These are phyloP conservation scores for Solea solea DNA, from an alignment of 2,113 vertebrate genomes.

Conservation along the genomic window DNA sequence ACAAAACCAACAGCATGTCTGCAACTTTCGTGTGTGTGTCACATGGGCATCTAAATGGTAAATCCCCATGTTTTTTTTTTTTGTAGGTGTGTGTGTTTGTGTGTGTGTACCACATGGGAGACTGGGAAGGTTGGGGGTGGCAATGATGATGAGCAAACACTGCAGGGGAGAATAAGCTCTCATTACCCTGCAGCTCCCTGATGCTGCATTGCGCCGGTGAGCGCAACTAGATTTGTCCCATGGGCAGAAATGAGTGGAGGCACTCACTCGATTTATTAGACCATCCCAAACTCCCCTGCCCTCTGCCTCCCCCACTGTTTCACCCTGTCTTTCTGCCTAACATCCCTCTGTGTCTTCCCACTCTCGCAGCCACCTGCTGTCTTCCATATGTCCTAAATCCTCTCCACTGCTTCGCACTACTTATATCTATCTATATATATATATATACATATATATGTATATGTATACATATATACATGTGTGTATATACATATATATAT, in stretches of 20 bases:
- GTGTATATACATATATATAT: too few species aligned
- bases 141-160: constrained; percentile 74
- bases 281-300: constrained; percentile 53
- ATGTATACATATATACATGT: too few species aligned
- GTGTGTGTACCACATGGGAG: constrained; percentile 26
- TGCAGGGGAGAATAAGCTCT: constrained; percentile 81
- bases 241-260: constrained; percentile 75
- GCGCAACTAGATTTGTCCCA: constrained; percentile 73
- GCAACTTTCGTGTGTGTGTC: constrained; percentile 14
- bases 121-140: constrained; percentile 30
- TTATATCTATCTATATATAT: background rate
- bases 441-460: too few species aligned
- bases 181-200: constrained; percentile 78
- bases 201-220: constrained; percentile 60
- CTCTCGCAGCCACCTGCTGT: constrained; percentile 49
- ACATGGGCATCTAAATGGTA: constrained; percentile 40
- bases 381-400: constrained; percentile 62
- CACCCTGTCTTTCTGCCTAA: constrained; percentile 24
- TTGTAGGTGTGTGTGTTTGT: background rate
- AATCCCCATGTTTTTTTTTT: constrained; percentile 20
- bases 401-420: background rate
- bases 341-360: constrained; percentile 21
- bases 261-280: constrained; percentile 83
- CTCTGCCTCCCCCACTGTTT: constrained; percentile 55
- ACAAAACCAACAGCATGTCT: constrained; percentile 42